phyloP scores from a whole-genome alignment of 2,113 vertebrate species.

The Rhynchomys soricoides region DNA sequence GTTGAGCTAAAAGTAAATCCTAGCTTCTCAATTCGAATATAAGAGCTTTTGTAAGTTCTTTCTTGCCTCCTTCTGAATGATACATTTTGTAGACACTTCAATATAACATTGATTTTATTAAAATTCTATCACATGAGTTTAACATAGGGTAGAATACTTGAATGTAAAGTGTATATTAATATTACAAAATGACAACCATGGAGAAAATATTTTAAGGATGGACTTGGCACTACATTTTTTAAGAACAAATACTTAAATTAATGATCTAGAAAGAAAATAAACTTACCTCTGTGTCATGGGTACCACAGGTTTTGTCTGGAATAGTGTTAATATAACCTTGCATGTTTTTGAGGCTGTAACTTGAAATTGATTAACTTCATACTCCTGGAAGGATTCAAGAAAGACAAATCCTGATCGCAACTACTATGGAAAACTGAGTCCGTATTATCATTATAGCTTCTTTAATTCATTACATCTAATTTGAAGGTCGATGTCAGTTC shows the following conservation, averaged over 20 bases:
- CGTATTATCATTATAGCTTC: background rate
- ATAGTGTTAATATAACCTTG: background rate
- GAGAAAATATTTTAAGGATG: background rate
- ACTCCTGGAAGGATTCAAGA: background rate
- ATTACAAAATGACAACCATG: background rate
- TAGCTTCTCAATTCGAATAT: background rate
- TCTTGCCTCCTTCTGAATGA: background rate
- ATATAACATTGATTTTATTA: background rate
- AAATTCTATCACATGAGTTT: background rate
- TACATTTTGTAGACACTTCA: background rate
- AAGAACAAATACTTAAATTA: background rate
- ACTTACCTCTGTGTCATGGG: background rate
- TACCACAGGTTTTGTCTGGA: background rate
- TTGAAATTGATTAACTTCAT: background rate
- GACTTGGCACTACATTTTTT: background rate
- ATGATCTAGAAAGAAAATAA: background rate
- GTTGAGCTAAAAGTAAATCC: background rate
- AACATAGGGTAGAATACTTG: background rate
- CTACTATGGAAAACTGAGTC: background rate
- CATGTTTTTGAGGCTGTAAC: background rate
- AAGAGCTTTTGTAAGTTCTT: background rate
- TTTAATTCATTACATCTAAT: background rate
- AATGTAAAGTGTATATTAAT: background rate
- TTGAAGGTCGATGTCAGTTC: background rate
- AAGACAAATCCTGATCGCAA: background rate